Conservation (phyloP, 2,113 vertebrate species). For the Eptesicus fuscus region DNA sequence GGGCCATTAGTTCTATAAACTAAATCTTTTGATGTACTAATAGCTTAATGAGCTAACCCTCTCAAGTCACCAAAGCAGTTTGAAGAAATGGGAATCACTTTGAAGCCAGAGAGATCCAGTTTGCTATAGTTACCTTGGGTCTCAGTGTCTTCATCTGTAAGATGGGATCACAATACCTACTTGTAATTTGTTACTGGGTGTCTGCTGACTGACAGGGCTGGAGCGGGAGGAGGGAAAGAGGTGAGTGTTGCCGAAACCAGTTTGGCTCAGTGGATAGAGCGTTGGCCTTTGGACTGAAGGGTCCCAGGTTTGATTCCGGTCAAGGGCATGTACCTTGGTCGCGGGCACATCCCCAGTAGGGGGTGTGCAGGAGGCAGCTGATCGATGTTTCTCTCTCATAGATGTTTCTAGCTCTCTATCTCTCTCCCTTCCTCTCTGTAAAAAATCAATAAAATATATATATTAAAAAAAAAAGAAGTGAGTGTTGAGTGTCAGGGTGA, state of each 20-base stretch:
- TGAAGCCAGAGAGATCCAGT: neutral
- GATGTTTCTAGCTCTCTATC: too few species aligned
- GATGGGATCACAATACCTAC: neutral
- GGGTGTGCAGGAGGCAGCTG: too few species aligned
- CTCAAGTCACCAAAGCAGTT: neutral
- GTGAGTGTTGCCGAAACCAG: neutral
- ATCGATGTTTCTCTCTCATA: too few species aligned
- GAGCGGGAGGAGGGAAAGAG: neutral
- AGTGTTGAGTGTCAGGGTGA: rapidly evolving
- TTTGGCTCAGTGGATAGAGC: too few species aligned
- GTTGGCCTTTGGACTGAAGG: too few species aligned
- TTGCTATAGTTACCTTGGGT: neutral
- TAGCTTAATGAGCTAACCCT: neutral
- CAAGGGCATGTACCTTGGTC: too few species aligned
- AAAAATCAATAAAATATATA: too few species aligned
- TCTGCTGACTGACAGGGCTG: neutral
- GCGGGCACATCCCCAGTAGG: too few species aligned
- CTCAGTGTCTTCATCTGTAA: neutral
- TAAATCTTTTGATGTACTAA: neutral
- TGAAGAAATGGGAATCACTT: neutral
- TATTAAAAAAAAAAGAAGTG: too few species aligned
- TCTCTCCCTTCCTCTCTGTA: too few species aligned
- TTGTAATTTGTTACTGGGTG: neutral
- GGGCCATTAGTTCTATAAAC: neutral
- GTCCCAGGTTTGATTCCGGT: too few species aligned